Evolutionary conservation across 2,888 invertebrate species (phyloP).

Genomic region (Scaptomyza caliginosa): DNA sequence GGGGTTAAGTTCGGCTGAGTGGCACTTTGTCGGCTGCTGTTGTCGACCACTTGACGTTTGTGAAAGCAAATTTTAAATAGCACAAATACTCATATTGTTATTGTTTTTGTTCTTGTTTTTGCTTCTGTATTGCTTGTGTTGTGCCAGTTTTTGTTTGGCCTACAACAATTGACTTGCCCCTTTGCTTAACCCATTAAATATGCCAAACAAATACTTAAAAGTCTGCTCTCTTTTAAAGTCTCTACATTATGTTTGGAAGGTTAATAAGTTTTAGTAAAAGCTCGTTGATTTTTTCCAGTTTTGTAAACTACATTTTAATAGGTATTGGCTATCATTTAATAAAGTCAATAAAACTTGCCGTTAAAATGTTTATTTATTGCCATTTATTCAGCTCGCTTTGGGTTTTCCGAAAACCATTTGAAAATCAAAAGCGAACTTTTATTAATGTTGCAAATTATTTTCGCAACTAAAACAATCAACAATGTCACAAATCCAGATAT

Average conservation of each 20-base stretch:
- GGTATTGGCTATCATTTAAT: no score
- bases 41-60: conserved; percentile 72
- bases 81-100: conserved; percentile 67
- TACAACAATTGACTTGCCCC: conserved; percentile 62
- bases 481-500: conserved; percentile 20
- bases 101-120: conserved; percentile 35
- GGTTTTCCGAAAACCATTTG: not conserved
- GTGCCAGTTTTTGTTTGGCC: conserved; percentile 68
- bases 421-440: not conserved
- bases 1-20: conserved; percentile 67
- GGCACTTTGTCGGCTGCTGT: conserved; percentile 65
- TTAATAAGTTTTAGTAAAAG: not conserved
- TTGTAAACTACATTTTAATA: no score
- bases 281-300: no score
- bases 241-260: conserved; percentile 4
- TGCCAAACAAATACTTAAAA: conserved; percentile 30
- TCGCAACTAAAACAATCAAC: conserved; percentile 2
- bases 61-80: conserved; percentile 70
- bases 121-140: conserved; percentile 36
- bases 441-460: conserved; percentile 16
- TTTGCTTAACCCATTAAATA: conserved; percentile 51
- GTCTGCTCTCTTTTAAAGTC: not conserved
- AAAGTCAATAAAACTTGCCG: no score
- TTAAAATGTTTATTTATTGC: no score
- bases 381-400: not conserved